Percentiles rank a stretch among this genome's conserved stretches.
Conservation (phyloP, 2,888 invertebrate species). For the Elegia similella region DNA sequence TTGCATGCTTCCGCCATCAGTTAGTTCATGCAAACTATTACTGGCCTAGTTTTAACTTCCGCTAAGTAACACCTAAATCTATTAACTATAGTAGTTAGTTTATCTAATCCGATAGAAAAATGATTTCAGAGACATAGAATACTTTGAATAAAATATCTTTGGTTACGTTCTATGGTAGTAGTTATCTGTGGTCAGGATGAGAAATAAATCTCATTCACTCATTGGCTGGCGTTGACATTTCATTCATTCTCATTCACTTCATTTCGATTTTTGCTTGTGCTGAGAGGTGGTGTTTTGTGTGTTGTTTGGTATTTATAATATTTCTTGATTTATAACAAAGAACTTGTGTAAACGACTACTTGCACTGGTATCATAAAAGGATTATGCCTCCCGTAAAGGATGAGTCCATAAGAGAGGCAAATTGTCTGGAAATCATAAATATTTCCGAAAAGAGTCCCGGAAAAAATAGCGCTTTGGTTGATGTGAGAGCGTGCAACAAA, state of each 20-base stretch:
- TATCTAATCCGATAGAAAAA: too few relatives aligned
- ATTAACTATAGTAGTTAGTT: too few relatives aligned
- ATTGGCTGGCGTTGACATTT: background rate
- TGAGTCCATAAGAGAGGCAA: conserved; percentile 71
- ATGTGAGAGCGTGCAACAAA: conserved; percentile 86
- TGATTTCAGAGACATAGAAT: too few relatives aligned
- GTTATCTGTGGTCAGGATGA: too few relatives aligned
- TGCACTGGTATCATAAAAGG: conserved; percentile 31
- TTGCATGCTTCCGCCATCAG: too few relatives aligned
- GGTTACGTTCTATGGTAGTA: too few relatives aligned
- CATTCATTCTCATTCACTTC: conserved; percentile 26
- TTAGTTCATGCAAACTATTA: too few relatives aligned
- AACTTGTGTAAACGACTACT: conserved; percentile 22
- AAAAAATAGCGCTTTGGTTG: conserved; percentile 77
- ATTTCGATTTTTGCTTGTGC: conserved; percentile 44
- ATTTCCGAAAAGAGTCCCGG: conserved; percentile 73
- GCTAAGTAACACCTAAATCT: too few relatives aligned
- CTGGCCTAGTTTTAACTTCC: too few relatives aligned
- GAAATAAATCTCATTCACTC: background rate
- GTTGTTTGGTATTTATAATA: conserved; percentile 14
- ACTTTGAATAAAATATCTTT: too few relatives aligned
- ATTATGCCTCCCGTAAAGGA: conserved; percentile 80
- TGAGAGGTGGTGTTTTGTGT: conserved; percentile 13
- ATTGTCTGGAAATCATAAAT: conserved; percentile 73
- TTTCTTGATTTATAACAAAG: conserved; percentile 16